phyloP scores from a whole-genome alignment of 2,113 vertebrate species.

The Paramisgurnus dabryanus region DNA sequence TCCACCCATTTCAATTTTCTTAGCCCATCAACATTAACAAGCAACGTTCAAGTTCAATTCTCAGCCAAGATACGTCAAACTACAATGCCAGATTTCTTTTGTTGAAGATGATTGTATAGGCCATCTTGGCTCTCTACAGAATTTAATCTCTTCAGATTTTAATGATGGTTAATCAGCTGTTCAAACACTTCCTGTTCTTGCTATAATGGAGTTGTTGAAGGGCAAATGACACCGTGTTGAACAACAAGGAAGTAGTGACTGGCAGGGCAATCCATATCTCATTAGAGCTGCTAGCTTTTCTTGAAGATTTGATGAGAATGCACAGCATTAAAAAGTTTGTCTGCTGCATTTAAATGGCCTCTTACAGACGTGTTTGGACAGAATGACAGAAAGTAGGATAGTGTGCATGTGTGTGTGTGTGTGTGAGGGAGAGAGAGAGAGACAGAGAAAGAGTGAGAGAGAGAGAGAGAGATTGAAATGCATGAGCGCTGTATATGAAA shows the following conservation, averaged over 20 bases:
- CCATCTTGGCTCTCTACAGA: slow-evolving; percentile 9
- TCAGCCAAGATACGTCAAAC: not conserved
- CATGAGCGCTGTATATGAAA: slow-evolving; percentile 14
- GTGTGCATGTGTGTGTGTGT: too few relatives aligned
- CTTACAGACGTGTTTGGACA: slow-evolving; percentile 22
- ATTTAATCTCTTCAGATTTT: not conserved
- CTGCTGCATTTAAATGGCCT: slow-evolving; percentile 44
- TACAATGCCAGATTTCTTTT: not conserved
- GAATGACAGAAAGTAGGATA: not conserved
- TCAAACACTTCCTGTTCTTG: slow-evolving; percentile 59
- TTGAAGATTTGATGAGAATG: slow-evolving; percentile 72
- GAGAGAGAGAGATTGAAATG: not conserved
- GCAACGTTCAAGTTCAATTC: not conserved
- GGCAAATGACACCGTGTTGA: slow-evolving; percentile 67
- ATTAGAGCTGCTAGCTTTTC: slow-evolving; percentile 75
- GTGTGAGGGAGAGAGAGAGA: not conserved
- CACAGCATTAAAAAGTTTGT: slow-evolving; percentile 49
- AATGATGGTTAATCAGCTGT: slow-evolving; percentile 61
- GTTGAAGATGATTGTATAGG: slow-evolving; percentile 10
- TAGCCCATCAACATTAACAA: not conserved
- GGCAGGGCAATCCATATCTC: slow-evolving; percentile 74
- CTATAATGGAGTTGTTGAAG: slow-evolving; percentile 51
- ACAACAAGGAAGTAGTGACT: slow-evolving; percentile 60
- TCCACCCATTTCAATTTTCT: not conserved
- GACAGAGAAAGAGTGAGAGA: not conserved